Evolutionary conservation across 2,113 vertebrate species (phyloP).

Genomic region (Callaeas wilsoni): DNA sequence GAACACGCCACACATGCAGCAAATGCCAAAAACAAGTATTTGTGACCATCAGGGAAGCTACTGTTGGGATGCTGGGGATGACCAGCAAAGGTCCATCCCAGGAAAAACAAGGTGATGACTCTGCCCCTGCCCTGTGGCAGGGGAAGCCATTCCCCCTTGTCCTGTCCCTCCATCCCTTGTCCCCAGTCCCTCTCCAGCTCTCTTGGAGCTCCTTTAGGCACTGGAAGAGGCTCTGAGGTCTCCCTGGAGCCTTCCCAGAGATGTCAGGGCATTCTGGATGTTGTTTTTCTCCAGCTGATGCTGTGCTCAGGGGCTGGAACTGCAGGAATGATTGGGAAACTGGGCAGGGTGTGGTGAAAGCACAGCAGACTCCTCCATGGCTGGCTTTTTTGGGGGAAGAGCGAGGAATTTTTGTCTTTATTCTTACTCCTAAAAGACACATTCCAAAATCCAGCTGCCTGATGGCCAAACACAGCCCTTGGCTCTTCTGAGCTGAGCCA

Average conservation of each 20-base stretch:
- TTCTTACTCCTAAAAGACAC: background rate
- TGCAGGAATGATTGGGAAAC: rapidly evolving
- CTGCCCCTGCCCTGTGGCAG: background rate
- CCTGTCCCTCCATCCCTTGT: background rate
- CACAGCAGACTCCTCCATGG: background rate
- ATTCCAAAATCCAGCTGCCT: background rate
- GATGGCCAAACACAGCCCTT: background rate
- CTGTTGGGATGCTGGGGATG: background rate
- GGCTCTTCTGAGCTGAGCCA: background rate
- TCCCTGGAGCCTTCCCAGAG: background rate
- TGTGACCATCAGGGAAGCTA: background rate
- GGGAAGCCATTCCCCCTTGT: background rate
- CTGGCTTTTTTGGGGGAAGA: background rate
- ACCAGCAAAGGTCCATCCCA: background rate
- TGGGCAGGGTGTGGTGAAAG: background rate
- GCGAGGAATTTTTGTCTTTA: background rate
- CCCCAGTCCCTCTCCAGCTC: background rate
- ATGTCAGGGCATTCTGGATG: background rate
- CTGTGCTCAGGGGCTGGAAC: background rate
- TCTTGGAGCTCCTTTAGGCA: background rate
- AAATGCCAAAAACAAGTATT: background rate
- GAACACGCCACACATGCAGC: background rate
- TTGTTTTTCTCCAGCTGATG: background rate
- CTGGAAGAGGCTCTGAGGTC: rapidly evolving
- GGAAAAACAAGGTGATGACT: background rate